phyloP scores from a whole-genome alignment of 2,797 vertebrate genomes.

The Leptoclinus maculatus region DNA sequence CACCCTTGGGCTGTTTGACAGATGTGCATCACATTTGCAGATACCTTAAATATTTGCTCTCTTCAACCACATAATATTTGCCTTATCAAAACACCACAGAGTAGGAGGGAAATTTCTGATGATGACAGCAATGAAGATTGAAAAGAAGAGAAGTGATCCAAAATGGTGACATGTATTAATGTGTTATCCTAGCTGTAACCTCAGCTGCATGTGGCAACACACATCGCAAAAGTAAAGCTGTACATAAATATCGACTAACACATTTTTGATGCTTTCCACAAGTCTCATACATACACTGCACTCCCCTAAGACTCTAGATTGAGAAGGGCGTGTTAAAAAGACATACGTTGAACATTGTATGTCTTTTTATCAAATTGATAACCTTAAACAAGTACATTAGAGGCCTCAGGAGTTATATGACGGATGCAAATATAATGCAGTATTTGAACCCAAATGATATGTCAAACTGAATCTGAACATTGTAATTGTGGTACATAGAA shows the following conservation, averaged over 20 bases:
- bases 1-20: slow-evolving; percentile 86
- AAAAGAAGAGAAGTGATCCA: slow-evolving; percentile 53
- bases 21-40: slow-evolving; percentile 86
- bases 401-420: neutral
- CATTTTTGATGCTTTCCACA: slow-evolving; percentile 45
- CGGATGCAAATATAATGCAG: neutral
- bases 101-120: slow-evolving; percentile 68
- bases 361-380: slow-evolving; percentile 19
- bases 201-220: slow-evolving; percentile 24
- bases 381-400: neutral
- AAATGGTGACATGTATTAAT: slow-evolving; percentile 52
- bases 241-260: slow-evolving; percentile 49
- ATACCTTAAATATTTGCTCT: slow-evolving; percentile 87
- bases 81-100: slow-evolving; percentile 79
- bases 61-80: slow-evolving; percentile 74
- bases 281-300: slow-evolving; percentile 40
- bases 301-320: slow-evolving; percentile 3
- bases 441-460: neutral
- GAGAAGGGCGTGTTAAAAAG: slow-evolving; percentile 16
- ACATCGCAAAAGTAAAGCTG: slow-evolving; percentile 22
- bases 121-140: slow-evolving; percentile 61
- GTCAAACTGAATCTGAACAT: neutral
- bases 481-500: neutral
- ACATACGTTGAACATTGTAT: slow-evolving; percentile 4
- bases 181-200: slow-evolving; percentile 45